These are phyloP conservation scores for Scolopax mira DNA, from an alignment of 2,113 vertebrate species.

Conservation along the genomic window DNA sequence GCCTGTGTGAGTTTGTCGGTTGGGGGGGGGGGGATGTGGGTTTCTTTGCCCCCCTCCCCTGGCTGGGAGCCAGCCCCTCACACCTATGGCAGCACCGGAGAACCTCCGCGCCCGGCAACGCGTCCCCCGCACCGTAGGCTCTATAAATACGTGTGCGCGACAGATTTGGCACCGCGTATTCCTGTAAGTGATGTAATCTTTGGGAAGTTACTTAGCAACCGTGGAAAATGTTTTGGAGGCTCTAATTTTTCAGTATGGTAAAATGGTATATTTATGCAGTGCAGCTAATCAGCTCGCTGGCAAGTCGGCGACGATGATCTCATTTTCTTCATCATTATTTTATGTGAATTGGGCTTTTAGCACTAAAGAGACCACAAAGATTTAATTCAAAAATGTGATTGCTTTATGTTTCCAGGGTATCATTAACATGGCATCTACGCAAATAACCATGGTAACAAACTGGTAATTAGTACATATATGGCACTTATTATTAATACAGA, in stretches of 20 bases:
- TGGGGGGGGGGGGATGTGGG: not conserved
- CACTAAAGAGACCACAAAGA: slow-evolving; percentile 73
- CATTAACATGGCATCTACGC: slow-evolving; percentile 65
- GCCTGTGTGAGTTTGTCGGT: rapidly evolving
- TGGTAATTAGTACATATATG: slow-evolving; percentile 71
- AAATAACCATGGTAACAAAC: slow-evolving; percentile 72
- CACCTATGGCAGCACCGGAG: not conserved
- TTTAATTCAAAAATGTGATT: slow-evolving; percentile 67
- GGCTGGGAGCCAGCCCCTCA: not conserved
- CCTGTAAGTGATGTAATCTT: slow-evolving; percentile 73
- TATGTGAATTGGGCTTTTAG: slow-evolving; percentile 71
- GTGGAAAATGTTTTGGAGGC: slow-evolving; percentile 66
- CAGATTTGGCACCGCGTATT: slow-evolving; percentile 2
- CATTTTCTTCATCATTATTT: slow-evolving; percentile 77
- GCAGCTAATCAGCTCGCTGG: slow-evolving; percentile 67
- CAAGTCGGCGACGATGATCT: slow-evolving; percentile 61
- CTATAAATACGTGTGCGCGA: slow-evolving; percentile 50
- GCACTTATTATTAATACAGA: slow-evolving; percentile 51
- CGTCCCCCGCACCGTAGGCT: not conserved
- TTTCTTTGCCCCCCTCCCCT: not conserved
- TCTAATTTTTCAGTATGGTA: slow-evolving; percentile 40
- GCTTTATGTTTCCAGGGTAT: slow-evolving; percentile 74
- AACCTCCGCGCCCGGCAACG: not conserved
- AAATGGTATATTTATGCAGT: slow-evolving; percentile 39
- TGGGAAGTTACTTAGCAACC: slow-evolving; percentile 76